These are phyloP conservation scores for Lucilia cuprina DNA, from an alignment of 1,140 invertebrate genomes.

Conservation along the genomic window DNA sequence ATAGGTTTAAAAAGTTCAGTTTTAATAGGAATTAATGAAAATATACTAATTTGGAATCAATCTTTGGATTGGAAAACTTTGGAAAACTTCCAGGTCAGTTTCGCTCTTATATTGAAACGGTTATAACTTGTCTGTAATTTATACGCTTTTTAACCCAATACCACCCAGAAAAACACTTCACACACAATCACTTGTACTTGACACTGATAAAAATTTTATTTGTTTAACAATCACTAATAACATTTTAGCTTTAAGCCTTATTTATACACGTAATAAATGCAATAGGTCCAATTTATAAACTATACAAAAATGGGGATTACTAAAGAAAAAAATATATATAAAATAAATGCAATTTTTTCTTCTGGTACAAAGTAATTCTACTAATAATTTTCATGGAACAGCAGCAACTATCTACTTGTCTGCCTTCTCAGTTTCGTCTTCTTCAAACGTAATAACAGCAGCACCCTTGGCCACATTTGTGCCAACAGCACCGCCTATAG, in stretches of 20 bases:
- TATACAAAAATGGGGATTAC: conserved; percentile 45
- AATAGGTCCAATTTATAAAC: neutral
- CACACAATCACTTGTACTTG: neutral
- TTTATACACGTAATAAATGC: conserved; percentile 6
- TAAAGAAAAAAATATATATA: conserved; percentile 36
- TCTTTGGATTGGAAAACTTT: too few species aligned
- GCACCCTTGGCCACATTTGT: conserved; percentile 84
- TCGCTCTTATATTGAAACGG: too few species aligned
- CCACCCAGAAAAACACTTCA: too few species aligned
- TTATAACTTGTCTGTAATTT: too few species aligned
- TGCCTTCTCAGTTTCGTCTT: conserved; percentile 40
- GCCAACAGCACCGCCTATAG: conserved; percentile 76
- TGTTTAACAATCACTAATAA: neutral
- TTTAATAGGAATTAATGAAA: too few species aligned
- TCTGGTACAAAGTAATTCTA: conserved; percentile 40
- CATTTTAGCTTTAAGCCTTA: neutral
- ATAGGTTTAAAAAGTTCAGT: too few species aligned
- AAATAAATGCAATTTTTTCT: conserved; percentile 50
- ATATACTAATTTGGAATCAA: too few species aligned
- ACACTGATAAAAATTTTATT: neutral
- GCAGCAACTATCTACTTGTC: conserved; percentile 4
- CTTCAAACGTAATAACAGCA: conserved; percentile 67
- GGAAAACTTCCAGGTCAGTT: too few species aligned
- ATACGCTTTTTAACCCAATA: too few species aligned
- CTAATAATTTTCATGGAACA: neutral